Conservation (phyloP, 2,113 vertebrate genomes). For the Perca fluviatilis region DNA sequence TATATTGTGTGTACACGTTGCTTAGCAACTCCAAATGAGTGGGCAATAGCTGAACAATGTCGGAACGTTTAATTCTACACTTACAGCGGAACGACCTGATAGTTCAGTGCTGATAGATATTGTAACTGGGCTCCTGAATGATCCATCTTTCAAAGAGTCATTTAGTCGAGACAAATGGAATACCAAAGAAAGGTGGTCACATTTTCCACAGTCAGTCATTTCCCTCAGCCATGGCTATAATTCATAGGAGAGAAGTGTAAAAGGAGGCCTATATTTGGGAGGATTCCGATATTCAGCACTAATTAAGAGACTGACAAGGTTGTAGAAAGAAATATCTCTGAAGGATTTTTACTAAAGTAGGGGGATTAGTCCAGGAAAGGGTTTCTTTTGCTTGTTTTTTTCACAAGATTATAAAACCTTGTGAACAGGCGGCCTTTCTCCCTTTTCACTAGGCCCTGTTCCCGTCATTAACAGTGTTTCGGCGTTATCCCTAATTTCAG, state of each 20-base stretch:
- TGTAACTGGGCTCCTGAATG: conserved; percentile 71
- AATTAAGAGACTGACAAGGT: conserved; percentile 5
- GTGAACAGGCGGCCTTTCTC: too few relatives aligned
- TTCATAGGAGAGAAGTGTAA: conserved; percentile 48
- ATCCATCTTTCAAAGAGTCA: conserved; percentile 67
- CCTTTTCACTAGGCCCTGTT: too few relatives aligned
- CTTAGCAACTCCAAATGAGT: conserved; percentile 72
- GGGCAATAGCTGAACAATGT: conserved; percentile 64
- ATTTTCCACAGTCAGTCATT: conserved; percentile 71
- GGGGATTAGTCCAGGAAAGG: background rate
- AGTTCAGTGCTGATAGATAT: conserved; percentile 67
- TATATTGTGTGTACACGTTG: conserved; percentile 69
- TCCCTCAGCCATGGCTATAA: conserved; percentile 46
- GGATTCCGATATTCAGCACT: conserved; percentile 41
- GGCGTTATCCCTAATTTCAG: too few relatives aligned
- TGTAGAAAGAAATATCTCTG: background rate
- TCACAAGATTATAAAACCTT: background rate
- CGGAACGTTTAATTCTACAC: conserved; percentile 69
- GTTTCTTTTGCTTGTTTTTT: background rate
- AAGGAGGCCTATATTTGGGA: conserved; percentile 27
- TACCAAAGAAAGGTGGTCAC: conserved; percentile 53
- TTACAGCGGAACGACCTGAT: conserved; percentile 56
- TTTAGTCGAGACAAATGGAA: conserved; percentile 68
- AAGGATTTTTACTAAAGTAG: background rate
- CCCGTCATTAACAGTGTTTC: too few relatives aligned